A percentile compares a stretch with the other conserved stretches of the same genome.
Conservation (phyloP, 2,113 vertebrate genomes). For the Origma solitaria region DNA sequence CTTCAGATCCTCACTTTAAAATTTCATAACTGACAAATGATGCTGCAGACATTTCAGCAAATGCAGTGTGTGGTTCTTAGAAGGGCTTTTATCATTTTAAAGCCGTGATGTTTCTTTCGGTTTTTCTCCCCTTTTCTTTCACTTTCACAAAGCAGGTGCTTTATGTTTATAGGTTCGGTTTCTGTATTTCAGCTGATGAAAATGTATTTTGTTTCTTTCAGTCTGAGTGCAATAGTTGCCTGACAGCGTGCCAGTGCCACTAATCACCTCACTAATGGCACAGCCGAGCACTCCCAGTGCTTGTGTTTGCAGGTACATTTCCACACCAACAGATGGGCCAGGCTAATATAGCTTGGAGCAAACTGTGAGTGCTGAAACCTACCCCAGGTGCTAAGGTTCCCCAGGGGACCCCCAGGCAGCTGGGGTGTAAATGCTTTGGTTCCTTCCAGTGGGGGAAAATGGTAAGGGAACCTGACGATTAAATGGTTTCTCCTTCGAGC, state of each 20-base stretch:
- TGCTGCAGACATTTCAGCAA: neutral
- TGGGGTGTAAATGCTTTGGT: neutral
- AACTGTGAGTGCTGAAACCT: neutral
- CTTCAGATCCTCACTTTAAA: neutral
- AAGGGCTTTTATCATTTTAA: conserved; percentile 1
- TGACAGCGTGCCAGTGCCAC: neutral
- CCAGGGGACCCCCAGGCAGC: neutral
- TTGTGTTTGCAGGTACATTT: neutral
- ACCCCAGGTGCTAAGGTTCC: neutral
- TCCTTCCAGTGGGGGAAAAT: neutral
- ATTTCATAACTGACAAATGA: neutral
- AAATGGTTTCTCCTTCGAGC: neutral
- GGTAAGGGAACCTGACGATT: neutral
- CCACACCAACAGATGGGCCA: neutral
- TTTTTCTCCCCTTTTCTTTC: neutral
- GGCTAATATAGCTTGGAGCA: neutral
- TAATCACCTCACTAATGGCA: neutral
- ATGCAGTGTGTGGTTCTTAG: neutral
- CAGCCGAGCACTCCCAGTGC: neutral
- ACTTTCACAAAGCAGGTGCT: neutral
- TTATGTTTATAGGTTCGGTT: neutral
- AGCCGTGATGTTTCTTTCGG: neutral
- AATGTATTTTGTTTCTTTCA: neutral
- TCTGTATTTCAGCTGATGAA: neutral
- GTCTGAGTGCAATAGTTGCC: neutral